Evolutionary conservation across 2,888 invertebrate species (phyloP).

Genomic region (Automeris io): DNA sequence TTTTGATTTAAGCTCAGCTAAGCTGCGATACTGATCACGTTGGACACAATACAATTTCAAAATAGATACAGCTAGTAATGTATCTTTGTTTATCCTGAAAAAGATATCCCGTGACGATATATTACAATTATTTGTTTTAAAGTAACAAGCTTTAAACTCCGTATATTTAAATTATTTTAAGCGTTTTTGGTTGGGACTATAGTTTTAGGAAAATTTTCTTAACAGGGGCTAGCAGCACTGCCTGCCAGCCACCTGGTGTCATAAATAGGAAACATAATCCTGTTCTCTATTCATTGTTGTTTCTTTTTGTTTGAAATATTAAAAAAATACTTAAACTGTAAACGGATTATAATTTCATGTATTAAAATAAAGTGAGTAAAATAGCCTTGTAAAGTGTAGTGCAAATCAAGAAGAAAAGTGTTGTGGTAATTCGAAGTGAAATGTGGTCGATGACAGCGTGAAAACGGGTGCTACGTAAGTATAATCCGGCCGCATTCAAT

Average conservation of each 20-base stretch:
- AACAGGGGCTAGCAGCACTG: too few species aligned
- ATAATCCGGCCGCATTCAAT: slow-evolving; percentile 47
- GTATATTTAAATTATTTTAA: too few species aligned
- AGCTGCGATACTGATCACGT: too few species aligned
- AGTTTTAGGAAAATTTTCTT: too few species aligned
- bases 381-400: slow-evolving; percentile 31
- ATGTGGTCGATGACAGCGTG: slow-evolving; percentile 73
- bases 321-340: slow-evolving; percentile 44
- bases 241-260: slow-evolving; percentile 46
- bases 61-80: too few species aligned
- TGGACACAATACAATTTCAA: too few species aligned
- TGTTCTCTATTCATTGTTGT: slow-evolving; percentile 42
- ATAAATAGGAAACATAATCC: slow-evolving; percentile 30
- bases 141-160: too few species aligned
- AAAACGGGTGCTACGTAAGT: slow-evolving; percentile 72
- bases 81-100: too few species aligned
- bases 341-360: slow-evolving; percentile 41
- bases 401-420: slow-evolving; percentile 37
- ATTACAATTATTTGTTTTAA: too few species aligned
- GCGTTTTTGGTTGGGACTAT: too few species aligned
- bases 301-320: slow-evolving; percentile 52
- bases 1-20: too few species aligned
- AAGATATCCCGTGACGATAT: too few species aligned
- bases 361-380: slow-evolving; percentile 33
- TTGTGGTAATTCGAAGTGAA: slow-evolving; percentile 54